Evolutionary conservation across 2,888 invertebrate species (phyloP), one percentile per base, ranked within the genome.

Genomic region (Noctua janthina): DNA sequence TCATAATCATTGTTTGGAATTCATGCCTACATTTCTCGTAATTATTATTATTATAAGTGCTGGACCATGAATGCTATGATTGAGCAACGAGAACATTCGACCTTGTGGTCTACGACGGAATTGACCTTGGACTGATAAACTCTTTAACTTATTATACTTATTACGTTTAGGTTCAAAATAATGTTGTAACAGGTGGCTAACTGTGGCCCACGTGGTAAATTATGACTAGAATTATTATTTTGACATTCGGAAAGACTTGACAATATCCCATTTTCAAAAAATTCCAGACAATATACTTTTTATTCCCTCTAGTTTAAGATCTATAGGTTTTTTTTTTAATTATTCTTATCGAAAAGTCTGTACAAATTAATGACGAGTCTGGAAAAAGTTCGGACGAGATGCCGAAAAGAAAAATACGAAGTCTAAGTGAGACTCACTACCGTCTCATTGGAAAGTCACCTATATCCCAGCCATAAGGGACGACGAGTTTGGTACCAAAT

Each of bases 31-130:
- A 76, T 29, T 84, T 79, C 74, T 80, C 67, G 56, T 83, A 83
- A 83, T 84, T 83, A 73, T 88, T 85, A 70, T 88, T 85, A 83
- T 85, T 87, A 82, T 79, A 90, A 78, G 85, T 81, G 82, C 77
- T 87, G 88, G 85, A 88, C 88, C 88, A 84, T 89, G 89, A 90
- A 89, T 82, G 86, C 85, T 84, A 77, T 79, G 76, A 87, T 91
- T 91, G 82, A 81, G 89, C 84, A 91, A 91, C 83, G 64, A 70
- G 77, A 83, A 72, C 68, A 78, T 59, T 54, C 20, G 62, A 78
- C 91, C 92, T 92, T 89, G 83, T 78, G 76, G 77, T 80, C 76
- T 79, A 68, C 67, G 69, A 75, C 74, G 62, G 51, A 80, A 83
- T 72, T 89, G 87, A 90, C 89, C 88, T 87, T 89, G 86, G 29